Base-by-base conservation (phyloP, 2,797 vertebrate genomes). In the Sebastes minor region DNA sequence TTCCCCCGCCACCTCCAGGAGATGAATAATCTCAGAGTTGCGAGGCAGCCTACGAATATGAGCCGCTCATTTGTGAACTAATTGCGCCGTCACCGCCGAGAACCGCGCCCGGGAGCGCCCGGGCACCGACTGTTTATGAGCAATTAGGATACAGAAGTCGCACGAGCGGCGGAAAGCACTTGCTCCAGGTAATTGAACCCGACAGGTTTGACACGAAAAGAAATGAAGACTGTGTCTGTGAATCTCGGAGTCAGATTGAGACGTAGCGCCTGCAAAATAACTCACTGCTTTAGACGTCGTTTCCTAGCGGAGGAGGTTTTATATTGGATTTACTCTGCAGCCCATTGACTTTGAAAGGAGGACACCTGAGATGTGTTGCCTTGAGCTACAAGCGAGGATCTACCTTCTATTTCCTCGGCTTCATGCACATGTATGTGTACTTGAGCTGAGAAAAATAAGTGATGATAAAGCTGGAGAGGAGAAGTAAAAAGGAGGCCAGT, bases 81-180 rank as follows among this genome's bases (percentile, higher is more conserved):
- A 93, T 90, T 91, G 87, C 23, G 22, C 74, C 35, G 53, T 84
- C 83, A 32, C 53, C 6, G 46, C 55, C 9, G 28, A 64, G 8
- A 82, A 62, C 71, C 0, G 46, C 59, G 74, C 68, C 85, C n/a
- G 42, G 61, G 82, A 90, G 83, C 67, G n/a, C 42, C 4, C 3
- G 32, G 57, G 85, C 78, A n/a, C 46, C 6, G 56, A 63, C 73
- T 88, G 82, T 85, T 87, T 87, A 84, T 61, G 82, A 90, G 81
- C 83, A 92, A 92, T 92, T 93, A 93, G 86, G 82, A 86, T 78
- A 78, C 90, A 88, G 88, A 91, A 88, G 92, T 88, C 49, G 42
- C 81, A 33, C 28, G 59, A 30, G 84, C 67, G 18, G 70, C 7
- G 22, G 69, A 27, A 83, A 82, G 81, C 88, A 65, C 85, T 80